Conservation (phyloP, 1,140 invertebrate species). For the Meloidogyne chitwoodi region DNA sequence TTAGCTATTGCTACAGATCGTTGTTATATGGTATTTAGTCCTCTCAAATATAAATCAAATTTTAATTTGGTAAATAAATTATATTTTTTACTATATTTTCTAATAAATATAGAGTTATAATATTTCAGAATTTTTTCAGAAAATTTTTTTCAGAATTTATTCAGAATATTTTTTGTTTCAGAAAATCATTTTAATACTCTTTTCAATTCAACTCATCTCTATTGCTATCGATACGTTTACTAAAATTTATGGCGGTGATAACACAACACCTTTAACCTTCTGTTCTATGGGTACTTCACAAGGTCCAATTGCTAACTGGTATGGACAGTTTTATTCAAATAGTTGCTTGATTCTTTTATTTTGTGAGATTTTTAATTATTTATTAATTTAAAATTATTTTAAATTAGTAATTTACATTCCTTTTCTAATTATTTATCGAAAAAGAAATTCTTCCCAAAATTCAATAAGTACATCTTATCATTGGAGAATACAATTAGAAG, state of each 20-base stretch:
- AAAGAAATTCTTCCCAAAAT: background rate
- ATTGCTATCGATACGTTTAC: background rate
- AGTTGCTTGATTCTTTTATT: background rate
- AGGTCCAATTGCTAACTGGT: background rate
- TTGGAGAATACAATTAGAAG: background rate
- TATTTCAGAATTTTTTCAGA: no score
- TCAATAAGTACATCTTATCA: background rate
- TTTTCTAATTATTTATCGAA: background rate
- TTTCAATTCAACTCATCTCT: background rate
- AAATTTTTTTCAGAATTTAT: no score
- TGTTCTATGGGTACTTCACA: background rate
- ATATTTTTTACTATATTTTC: background rate
- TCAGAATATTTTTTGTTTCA: background rate
- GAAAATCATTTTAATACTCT: background rate
- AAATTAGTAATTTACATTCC: background rate
- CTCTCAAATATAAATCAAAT: background rate
- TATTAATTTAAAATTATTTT: background rate
- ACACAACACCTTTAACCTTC: background rate
- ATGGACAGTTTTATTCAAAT: background rate
- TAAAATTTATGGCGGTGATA: background rate
- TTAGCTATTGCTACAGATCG: background rate
- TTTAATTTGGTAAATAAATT: background rate
- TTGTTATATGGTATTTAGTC: background rate
- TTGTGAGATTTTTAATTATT: background rate
- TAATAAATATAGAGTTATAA: no score